Conservation (phyloP, 2,797 vertebrate species). For the Aldrovandia affinis region DNA sequence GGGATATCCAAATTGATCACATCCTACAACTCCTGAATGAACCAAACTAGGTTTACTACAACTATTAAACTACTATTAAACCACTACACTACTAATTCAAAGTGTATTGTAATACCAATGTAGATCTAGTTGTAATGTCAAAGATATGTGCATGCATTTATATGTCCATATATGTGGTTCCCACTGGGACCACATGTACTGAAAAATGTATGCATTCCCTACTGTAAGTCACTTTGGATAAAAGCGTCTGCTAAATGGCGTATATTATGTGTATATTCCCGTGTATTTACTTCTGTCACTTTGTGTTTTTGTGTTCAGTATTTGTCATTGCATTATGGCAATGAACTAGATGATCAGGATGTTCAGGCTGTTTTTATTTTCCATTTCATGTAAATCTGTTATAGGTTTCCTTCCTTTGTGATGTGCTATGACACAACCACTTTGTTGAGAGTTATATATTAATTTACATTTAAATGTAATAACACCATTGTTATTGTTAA, state of each 20-base stretch:
- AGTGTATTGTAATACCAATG: neutral
- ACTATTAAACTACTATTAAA: too few species aligned
- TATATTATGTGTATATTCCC: too few species aligned
- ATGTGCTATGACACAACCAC: neutral
- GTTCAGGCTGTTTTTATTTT: too few species aligned
- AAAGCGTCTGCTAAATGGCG: too few species aligned
- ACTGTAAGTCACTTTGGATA: too few species aligned
- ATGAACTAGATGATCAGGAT: too few species aligned
- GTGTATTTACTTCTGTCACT: neutral
- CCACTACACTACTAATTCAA: neutral
- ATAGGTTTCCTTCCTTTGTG: neutral
- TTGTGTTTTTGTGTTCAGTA: neutral
- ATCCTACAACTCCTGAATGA: neutral
- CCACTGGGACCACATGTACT: too few species aligned
- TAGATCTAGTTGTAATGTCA: neutral
- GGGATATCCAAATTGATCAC: neutral
- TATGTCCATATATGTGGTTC: neutral
- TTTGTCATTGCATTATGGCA: too few species aligned
- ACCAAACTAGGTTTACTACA: too few species aligned
- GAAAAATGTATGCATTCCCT: too few species aligned
- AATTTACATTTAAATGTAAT: neutral
- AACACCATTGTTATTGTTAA: neutral
- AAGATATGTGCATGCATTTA: neutral
- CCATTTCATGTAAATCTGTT: neutral
- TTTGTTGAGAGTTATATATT: neutral